These are phyloP conservation scores for Drosophila melanogaster DNA, from an alignment of 1,140 invertebrate genomes.

Conservation along the genomic window DNA sequence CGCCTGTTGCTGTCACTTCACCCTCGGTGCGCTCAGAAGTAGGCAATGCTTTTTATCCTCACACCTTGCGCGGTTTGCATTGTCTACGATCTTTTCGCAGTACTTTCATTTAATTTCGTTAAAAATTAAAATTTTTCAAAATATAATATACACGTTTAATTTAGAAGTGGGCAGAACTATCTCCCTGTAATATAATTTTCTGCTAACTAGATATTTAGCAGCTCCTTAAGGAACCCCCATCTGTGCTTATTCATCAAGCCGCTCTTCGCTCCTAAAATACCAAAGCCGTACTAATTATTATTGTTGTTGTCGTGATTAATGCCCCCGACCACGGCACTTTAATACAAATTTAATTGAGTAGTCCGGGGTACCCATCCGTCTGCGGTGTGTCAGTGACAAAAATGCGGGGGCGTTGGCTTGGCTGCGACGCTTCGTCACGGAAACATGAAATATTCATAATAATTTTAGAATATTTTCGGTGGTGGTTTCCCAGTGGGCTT, in stretches of 20 bases:
- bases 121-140: neutral
- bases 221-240: slow-evolving; percentile 9
- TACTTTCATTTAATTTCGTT: neutral
- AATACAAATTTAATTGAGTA: slow-evolving; percentile 80
- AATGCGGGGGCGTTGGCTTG: slow-evolving; percentile 37
- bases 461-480: slow-evolving; percentile 65
- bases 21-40: slow-evolving; percentile 27
- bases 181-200: too few species aligned
- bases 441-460: slow-evolving; percentile 75
- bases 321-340: slow-evolving; percentile 35
- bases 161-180: too few species aligned
- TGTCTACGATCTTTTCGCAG: neutral
- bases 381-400: slow-evolving; percentile 46
- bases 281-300: slow-evolving; percentile 39
- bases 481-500: slow-evolving; percentile 23
- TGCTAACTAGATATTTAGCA: slow-evolving; percentile 10
- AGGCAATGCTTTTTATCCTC: slow-evolving; percentile 25
- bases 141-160: too few species aligned
- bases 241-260: neutral
- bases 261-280: neutral
- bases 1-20: slow-evolving; percentile 71
- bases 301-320: slow-evolving; percentile 45
- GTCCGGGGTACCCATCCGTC: slow-evolving; percentile 55
- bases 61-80: neutral
- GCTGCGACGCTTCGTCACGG: slow-evolving; percentile 32